phyloP scores from a whole-genome alignment of 2,113 vertebrate species.

The Spermophilus dauricus region DNA sequence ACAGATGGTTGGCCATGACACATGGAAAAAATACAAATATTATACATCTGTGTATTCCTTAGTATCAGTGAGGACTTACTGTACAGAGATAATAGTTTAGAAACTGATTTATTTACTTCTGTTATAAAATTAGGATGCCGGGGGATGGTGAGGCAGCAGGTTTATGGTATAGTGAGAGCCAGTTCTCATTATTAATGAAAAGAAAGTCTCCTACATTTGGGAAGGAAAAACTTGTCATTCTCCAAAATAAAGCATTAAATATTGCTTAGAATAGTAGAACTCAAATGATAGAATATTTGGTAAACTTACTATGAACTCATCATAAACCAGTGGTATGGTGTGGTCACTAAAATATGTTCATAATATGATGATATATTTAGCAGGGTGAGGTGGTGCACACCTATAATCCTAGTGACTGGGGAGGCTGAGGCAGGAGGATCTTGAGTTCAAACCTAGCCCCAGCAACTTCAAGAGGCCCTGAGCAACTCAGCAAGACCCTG shows the following conservation, averaged over 20 bases:
- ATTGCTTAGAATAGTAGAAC: background rate
- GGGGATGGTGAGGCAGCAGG: background rate
- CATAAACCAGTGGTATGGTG: background rate
- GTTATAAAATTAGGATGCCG: background rate
- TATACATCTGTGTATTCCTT: background rate
- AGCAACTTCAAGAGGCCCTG: too few species aligned
- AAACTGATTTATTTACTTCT: background rate
- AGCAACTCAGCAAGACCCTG: too few species aligned
- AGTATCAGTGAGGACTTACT: background rate
- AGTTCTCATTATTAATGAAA: constrained; percentile 19
- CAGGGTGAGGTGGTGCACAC: too few species aligned
- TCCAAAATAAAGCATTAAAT: background rate
- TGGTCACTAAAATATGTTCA: background rate
- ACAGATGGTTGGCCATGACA: background rate
- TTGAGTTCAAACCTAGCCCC: too few species aligned
- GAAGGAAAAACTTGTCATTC: background rate
- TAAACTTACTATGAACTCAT: background rate
- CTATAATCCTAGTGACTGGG: too few species aligned
- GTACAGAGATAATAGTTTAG: background rate
- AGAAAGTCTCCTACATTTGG: background rate
- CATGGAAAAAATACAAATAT: background rate
- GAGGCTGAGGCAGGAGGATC: too few species aligned
- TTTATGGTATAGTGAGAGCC: background rate
- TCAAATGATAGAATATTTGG: background rate
- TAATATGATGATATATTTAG: background rate